Conservation (phyloP, 2,888 invertebrate genomes). For the Amphipoea lucens region DNA sequence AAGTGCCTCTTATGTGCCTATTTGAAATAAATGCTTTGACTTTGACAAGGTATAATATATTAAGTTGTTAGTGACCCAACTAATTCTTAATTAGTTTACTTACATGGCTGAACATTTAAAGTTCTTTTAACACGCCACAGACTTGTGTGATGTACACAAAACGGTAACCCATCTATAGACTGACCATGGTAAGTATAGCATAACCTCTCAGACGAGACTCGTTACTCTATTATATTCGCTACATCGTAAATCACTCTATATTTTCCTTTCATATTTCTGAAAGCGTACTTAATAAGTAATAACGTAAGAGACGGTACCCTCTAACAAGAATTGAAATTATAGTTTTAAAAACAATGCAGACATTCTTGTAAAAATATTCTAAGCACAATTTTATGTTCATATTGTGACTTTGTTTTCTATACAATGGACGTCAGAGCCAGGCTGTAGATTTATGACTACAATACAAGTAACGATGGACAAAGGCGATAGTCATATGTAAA, state of each 20-base stretch:
- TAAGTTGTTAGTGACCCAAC: neutral
- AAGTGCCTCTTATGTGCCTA: too few species aligned
- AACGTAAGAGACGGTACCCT: neutral
- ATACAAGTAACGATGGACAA: slow-evolving; percentile 17
- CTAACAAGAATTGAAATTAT: slow-evolving; percentile 14
- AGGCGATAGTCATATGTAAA: slow-evolving; percentile 10
- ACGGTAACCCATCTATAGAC: neutral
- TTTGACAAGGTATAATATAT: too few species aligned
- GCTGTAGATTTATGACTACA: neutral
- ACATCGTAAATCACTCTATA: neutral
- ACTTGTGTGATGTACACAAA: neutral
- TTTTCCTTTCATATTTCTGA: slow-evolving; percentile 13
- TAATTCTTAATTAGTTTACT: neutral
- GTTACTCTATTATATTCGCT: neutral
- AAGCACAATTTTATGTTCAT: neutral
- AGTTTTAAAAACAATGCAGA: neutral
- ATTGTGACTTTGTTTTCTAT: slow-evolving; percentile 18
- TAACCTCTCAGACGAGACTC: neutral
- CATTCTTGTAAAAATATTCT: neutral
- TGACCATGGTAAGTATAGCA: neutral
- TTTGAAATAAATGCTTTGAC: too few species aligned
- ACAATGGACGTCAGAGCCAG: slow-evolving; percentile 3
- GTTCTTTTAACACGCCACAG: neutral
- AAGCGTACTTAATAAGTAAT: slow-evolving; percentile 8
- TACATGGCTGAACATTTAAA: neutral